Evolutionary conservation across 2,888 invertebrate genomes (phyloP).

Genomic region (Agrotis ipsilon): DNA sequence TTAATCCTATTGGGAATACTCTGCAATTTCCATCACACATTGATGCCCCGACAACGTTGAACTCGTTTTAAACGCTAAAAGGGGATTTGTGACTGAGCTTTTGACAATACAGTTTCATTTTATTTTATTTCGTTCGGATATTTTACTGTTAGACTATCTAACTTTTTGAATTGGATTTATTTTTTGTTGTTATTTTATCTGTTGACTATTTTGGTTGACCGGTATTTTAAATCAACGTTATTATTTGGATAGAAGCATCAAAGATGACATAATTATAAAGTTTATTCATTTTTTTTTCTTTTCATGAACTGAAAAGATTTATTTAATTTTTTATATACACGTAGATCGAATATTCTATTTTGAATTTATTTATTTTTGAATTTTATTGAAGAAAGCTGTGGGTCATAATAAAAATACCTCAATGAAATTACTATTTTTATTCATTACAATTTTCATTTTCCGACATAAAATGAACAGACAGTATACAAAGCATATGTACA

Average conservation of each 20-base stretch:
- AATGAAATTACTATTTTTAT: constrained; percentile 72
- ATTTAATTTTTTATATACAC: too few relatives aligned
- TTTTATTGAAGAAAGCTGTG: too few relatives aligned
- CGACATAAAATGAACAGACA: constrained; percentile 73
- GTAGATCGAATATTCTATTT: too few relatives aligned
- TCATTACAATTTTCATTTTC: constrained; percentile 69
- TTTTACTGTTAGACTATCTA: constrained; percentile 13
- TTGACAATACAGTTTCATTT: constrained; percentile 31
- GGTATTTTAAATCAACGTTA: neutral
- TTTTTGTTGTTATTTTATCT: neutral
- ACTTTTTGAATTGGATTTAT: constrained; percentile 4
- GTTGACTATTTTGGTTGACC: neutral
- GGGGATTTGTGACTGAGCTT: constrained; percentile 50
- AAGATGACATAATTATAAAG: too few relatives aligned
- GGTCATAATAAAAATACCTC: constrained; percentile 26
- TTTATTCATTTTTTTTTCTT: neutral
- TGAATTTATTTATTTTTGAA: too few relatives aligned
- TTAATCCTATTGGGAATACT: constrained; percentile 37
- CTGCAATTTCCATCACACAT: constrained; percentile 53
- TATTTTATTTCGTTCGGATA: constrained; percentile 10
- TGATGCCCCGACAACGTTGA: constrained; percentile 28
- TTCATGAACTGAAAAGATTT: neutral
- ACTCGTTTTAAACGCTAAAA: constrained; percentile 49
- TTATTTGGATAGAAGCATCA: neutral
- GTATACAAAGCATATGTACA: constrained; percentile 80